phyloP scores from a whole-genome alignment of 2,113 vertebrate species.

The Pseudolaguvia tuberculata region DNA sequence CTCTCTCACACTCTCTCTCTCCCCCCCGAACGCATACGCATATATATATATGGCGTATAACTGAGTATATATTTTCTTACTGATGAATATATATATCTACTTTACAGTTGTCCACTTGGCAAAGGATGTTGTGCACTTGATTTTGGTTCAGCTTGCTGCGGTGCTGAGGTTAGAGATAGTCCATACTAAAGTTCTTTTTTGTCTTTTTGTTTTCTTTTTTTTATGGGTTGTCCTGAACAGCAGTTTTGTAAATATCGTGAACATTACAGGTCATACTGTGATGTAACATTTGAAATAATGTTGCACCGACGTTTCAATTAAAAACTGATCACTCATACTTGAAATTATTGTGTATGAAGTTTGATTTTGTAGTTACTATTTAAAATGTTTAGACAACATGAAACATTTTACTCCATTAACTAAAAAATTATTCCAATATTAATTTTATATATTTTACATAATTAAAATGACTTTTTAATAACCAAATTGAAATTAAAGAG shows the following conservation, averaged over 20 bases:
- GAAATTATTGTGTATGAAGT: conserved; percentile 70
- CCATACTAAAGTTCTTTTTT: conserved; percentile 68
- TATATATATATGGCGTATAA: conserved; percentile 60
- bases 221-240: conserved; percentile 82
- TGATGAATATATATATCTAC: conserved; percentile 77
- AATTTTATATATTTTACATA: no score
- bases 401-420: no score
- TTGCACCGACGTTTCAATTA: conserved; percentile 95
- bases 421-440: neutral
- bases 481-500: no score
- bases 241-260: conserved; percentile 95
- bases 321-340: conserved; percentile 92
- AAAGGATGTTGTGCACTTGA: conserved; percentile 81
- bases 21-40: conserved; percentile 28
- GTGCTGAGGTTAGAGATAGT: conserved; percentile 77
- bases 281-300: conserved; percentile 92
- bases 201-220: conserved; percentile 57
- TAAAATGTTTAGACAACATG: no score
- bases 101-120: conserved; percentile 75
- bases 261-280: conserved; percentile 90
- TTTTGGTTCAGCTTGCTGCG: conserved; percentile 69
- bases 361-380: neutral
- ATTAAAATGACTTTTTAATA: no score
- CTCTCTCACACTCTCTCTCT: no score
- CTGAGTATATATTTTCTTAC: conserved; percentile 72